phyloP scores from a whole-genome alignment of 2,113 vertebrate genomes.

The Numenius arquata region DNA sequence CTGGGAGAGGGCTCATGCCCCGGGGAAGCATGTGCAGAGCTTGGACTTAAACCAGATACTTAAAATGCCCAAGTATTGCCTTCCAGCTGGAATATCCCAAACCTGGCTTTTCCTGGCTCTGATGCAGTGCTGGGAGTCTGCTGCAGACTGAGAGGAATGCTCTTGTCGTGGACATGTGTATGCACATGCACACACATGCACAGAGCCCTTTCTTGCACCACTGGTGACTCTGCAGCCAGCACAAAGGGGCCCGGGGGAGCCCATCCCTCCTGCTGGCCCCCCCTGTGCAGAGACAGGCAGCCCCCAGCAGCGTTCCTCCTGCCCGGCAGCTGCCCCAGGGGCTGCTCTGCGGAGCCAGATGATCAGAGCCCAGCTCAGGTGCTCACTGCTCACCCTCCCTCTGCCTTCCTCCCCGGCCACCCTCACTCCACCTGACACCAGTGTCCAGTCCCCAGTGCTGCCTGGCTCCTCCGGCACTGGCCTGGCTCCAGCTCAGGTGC shows the following conservation, averaged over 20 bases:
- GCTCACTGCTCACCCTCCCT: not conserved
- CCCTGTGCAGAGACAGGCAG: not conserved
- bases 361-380: not conserved
- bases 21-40: not conserved
- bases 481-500: rapidly evolving
- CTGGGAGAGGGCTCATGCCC: not conserved
- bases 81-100: not conserved
- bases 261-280: rapidly evolving
- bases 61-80: not conserved
- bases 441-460: rapidly evolving
- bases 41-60: not conserved
- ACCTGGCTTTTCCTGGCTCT: not conserved
- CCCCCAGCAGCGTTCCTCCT: not conserved
- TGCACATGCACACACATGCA: no score
- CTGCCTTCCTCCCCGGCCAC: not conserved
- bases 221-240: not conserved
- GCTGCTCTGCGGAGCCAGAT: rapidly evolving
- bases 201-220: not conserved
- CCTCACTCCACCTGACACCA: not conserved
- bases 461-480: rapidly evolving
- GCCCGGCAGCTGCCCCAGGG: not conserved
- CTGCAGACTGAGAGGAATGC: rapidly evolving
- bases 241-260: not conserved
- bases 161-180: rapidly evolving
- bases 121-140: not conserved